Evolutionary conservation across 2,113 vertebrate genomes (phyloP).

Genomic region (Physeter macrocephalus): DNA sequence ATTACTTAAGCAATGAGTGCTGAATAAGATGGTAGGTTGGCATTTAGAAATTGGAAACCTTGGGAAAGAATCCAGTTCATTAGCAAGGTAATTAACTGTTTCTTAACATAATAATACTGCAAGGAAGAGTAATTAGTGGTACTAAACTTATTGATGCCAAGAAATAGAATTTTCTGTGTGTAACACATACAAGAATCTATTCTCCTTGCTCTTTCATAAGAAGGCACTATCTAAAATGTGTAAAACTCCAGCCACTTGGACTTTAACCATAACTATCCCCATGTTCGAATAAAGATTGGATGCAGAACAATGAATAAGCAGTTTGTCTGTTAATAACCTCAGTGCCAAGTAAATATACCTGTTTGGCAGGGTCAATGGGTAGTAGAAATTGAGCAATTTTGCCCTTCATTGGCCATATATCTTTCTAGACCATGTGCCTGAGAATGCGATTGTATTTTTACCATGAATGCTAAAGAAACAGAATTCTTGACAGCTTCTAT

Average conservation of each 20-base stretch:
- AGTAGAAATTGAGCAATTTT: not conserved
- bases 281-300: not conserved
- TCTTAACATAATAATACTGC: slow-evolving; percentile 41
- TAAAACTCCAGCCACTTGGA: not conserved
- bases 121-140: slow-evolving; percentile 60
- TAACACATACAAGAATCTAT: not conserved
- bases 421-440: not conserved
- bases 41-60: slow-evolving; percentile 27
- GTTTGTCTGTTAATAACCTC: not conserved
- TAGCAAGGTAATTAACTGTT: slow-evolving; percentile 62
- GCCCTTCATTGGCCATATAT: not conserved
- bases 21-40: not conserved
- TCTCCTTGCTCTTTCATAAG: not conserved
- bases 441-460: not conserved
- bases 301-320: not conserved
- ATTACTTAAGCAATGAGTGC: not conserved
- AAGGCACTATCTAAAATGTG: not conserved
- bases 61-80: not conserved
- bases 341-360: not conserved
- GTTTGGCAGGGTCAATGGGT: not conserved
- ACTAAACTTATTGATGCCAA: not conserved
- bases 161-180: not conserved
- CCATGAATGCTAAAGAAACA: not conserved
- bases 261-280: not conserved
- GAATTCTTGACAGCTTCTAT: not conserved